phyloP scores from a whole-genome alignment of 2,113 vertebrate genomes.

The Ailuropoda melanoleuca region DNA sequence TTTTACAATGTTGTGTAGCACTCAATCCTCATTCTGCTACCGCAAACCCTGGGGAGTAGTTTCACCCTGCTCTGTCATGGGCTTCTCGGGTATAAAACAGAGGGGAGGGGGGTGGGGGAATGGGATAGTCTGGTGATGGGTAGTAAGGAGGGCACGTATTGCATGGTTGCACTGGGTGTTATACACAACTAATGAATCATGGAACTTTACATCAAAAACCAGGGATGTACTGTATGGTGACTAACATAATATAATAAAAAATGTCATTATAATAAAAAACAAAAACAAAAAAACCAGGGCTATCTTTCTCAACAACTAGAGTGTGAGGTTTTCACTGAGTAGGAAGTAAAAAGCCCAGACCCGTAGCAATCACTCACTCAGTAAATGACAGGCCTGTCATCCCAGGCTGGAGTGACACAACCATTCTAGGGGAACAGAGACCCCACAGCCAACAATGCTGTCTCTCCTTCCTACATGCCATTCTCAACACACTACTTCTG shows the following conservation, averaged over 20 bases:
- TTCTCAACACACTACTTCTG: not conserved
- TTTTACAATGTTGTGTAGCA: not conserved
- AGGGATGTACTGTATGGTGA: no score
- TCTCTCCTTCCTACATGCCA: not conserved
- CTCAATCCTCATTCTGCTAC: not conserved
- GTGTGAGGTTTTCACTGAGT: not conserved
- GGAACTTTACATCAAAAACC: no score
- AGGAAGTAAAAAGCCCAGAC: not conserved
- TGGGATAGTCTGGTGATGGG: no score
- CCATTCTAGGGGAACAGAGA: not conserved
- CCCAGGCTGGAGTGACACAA: not conserved
- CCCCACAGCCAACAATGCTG: accelerated
- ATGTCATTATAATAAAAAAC: no score
- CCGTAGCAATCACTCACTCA: not conserved
- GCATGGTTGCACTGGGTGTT: no score
- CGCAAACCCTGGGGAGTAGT: not conserved
- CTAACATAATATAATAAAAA: no score
- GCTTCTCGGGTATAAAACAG: not conserved
- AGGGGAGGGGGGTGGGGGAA: no score
- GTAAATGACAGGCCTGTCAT: not conserved
- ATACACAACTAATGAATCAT: no score
- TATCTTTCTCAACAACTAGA: not conserved
- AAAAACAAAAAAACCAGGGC: not conserved
- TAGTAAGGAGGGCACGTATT: no score
- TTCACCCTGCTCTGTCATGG: not conserved